These are phyloP conservation scores for Erpornis zantholeuca DNA, from an alignment of 2,113 vertebrate genomes.

Conservation along the genomic window DNA sequence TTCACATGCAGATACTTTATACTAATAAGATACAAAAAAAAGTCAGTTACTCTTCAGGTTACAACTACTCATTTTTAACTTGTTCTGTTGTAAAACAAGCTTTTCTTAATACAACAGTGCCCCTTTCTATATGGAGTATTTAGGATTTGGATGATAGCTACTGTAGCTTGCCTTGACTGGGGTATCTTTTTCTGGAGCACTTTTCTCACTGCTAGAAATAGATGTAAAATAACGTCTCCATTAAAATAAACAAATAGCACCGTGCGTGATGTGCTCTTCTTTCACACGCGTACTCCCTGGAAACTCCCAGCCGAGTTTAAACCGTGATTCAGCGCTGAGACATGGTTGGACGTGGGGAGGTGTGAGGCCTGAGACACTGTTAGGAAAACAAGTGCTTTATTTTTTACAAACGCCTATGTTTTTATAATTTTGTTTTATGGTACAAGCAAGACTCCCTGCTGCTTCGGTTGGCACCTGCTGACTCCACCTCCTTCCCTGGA, in stretches of 20 bases:
- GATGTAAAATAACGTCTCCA: background rate
- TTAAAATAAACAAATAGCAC: slow-evolving; percentile 23
- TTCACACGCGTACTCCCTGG: fast-evolving
- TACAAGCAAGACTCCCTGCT: background rate
- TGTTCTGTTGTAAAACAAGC: background rate
- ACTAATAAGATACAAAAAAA: background rate
- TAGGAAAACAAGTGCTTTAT: background rate
- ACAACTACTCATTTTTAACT: background rate
- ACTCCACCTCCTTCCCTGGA: background rate
- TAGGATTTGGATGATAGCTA: background rate
- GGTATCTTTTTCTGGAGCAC: slow-evolving; percentile 18
- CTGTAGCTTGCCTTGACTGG: background rate
- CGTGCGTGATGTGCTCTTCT: background rate
- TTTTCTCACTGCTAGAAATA: slow-evolving; percentile 32
- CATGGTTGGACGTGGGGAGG: background rate
- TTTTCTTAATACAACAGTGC: background rate
- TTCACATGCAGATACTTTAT: background rate
- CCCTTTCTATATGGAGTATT: background rate
- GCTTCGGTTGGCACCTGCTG: background rate
- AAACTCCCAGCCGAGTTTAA: background rate
- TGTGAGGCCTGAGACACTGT: fast-evolving
- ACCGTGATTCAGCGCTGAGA: background rate
- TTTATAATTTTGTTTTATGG: background rate
- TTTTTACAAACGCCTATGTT: background rate
- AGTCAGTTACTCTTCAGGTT: background rate